A percentile compares a stretch with the other conserved stretches of the same genome.
Evolutionary conservation across 2,888 invertebrate genomes (phyloP).

Genomic region (Chirona hameri): DNA sequence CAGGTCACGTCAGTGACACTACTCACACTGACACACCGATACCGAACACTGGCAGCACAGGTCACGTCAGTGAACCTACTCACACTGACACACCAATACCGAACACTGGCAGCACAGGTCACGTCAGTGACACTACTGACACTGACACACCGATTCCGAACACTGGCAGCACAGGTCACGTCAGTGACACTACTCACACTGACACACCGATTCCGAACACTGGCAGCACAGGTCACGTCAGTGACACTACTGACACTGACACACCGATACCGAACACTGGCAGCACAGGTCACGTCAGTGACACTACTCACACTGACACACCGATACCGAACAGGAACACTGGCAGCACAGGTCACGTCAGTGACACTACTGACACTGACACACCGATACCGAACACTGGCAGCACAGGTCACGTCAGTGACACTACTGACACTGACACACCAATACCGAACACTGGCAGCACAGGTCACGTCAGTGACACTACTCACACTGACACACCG

Average conservation of each 20-base stretch:
- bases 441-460: slow-evolving; percentile 85
- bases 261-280: slow-evolving; percentile 88
- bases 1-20: too few species aligned
- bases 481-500: slow-evolving; percentile 82
- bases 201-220: slow-evolving; percentile 94
- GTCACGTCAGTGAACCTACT: slow-evolving; percentile 45
- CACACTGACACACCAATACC: slow-evolving; percentile 96
- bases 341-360: slow-evolving; percentile 44
- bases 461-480: too few species aligned
- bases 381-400: slow-evolving; percentile 88
- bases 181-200: slow-evolving; percentile 63
- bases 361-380: too few species aligned
- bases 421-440: too few species aligned
- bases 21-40: slow-evolving; percentile 92
- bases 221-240: slow-evolving; percentile 44
- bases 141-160: slow-evolving; percentile 92
- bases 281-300: too few species aligned
- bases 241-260: too few species aligned
- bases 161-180: slow-evolving; percentile 53
- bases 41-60: slow-evolving; percentile 69
- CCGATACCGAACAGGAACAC: slow-evolving; percentile 97
- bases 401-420: too few species aligned
- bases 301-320: slow-evolving; percentile 71
- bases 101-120: slow-evolving; percentile 61
- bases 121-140: too few species aligned